These are phyloP conservation scores for Mirounga angustirostris DNA, from an alignment of 2,113 vertebrate genomes.

Conservation along the genomic window DNA sequence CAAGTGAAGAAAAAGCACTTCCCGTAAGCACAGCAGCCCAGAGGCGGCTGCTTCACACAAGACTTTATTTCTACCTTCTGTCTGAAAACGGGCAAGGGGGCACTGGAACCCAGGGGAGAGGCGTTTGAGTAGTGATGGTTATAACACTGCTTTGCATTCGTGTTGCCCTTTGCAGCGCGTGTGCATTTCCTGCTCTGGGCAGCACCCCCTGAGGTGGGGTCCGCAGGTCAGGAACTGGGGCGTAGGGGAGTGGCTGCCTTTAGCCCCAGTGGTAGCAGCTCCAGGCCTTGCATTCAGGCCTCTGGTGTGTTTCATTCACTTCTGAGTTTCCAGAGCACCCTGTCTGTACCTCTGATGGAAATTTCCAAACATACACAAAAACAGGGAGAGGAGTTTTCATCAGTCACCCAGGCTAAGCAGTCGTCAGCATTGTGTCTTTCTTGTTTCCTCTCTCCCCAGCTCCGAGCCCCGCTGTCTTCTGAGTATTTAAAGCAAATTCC, in stretches of 20 bases:
- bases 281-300: not conserved
- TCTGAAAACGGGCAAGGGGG: not conserved
- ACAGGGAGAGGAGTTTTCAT: not conserved
- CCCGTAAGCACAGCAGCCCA: accelerated
- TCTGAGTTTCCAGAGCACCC: not conserved
- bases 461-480: not conserved
- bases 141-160: not conserved
- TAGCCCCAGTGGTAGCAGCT: not conserved
- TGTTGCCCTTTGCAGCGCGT: not conserved
- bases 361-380: not conserved
- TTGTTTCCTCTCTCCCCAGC: not conserved
- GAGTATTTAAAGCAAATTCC: not conserved
- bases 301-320: not conserved
- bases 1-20: not conserved
- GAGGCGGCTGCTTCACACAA: not conserved
- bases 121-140: not conserved
- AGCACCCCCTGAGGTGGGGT: not conserved
- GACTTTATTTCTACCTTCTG: not conserved
- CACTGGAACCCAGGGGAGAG: not conserved
- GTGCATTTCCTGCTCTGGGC: not conserved
- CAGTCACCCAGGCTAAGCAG: not conserved
- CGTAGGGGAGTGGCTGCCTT: not conserved
- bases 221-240: not conserved
- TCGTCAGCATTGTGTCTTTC: not conserved
- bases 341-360: not conserved